Evolutionary conservation across 1,140 invertebrate genomes (phyloP).

Genomic region (Oscheius sp.): DNA sequence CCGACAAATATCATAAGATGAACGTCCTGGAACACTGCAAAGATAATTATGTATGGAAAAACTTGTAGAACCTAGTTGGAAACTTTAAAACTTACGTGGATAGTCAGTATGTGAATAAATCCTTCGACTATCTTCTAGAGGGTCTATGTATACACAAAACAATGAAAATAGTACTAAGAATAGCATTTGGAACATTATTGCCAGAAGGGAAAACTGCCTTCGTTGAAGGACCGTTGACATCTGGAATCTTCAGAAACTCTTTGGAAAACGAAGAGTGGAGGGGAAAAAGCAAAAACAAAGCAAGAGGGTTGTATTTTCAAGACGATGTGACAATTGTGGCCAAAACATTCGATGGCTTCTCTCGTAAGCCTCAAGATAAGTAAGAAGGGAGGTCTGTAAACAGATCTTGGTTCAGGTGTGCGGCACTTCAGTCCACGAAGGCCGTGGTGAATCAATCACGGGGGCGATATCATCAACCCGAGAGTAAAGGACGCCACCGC

Average conservation of each 20-base stretch:
- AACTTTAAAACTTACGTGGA: slow-evolving; percentile 16
- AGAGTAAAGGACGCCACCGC: neutral
- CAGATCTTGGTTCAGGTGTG: neutral
- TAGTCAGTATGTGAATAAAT: slow-evolving; percentile 36
- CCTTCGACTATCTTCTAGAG: slow-evolving; percentile 25
- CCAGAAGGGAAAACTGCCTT: slow-evolving; percentile 31
- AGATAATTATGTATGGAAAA: slow-evolving; percentile 2
- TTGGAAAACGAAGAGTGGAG: neutral
- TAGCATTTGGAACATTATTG: slow-evolving; percentile 16
- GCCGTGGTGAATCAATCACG: neutral
- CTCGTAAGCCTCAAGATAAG: neutral
- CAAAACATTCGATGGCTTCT: too few species aligned
- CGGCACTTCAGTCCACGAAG: neutral
- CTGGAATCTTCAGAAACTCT: neutral
- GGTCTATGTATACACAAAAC: slow-evolving; percentile 29
- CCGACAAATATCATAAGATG: slow-evolving; percentile 96
- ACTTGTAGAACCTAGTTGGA: neutral
- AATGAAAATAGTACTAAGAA: slow-evolving; percentile 25
- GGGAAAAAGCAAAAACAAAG: neutral
- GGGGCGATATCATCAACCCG: neutral
- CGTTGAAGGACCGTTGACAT: slow-evolving; percentile 27
- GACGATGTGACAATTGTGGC: neutral
- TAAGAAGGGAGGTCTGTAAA: neutral
- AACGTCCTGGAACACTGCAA: slow-evolving; percentile 85
- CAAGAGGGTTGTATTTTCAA: neutral